These are phyloP conservation scores for Microtus montanus DNA, from an alignment of 2,113 vertebrate genomes.

Conservation along the genomic window DNA sequence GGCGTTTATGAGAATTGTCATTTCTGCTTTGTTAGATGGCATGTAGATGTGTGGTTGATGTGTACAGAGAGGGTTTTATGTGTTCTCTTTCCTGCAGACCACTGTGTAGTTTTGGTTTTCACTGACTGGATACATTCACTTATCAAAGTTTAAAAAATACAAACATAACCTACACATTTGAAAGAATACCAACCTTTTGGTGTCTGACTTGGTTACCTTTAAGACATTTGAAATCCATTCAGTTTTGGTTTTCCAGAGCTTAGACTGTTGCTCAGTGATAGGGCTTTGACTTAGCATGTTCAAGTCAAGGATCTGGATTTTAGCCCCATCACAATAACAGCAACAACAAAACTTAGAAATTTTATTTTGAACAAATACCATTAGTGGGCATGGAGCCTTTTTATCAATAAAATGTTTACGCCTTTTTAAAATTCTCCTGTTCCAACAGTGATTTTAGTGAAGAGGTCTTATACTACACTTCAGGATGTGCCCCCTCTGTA, in stretches of 20 bases:
- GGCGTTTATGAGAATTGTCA: not conserved
- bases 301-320: not conserved
- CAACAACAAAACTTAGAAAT: not conserved
- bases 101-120: not conserved
- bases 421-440: conserved; percentile 75
- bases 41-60: not conserved
- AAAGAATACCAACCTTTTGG: conserved; percentile 43
- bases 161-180: not conserved
- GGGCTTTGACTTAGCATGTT: not conserved
- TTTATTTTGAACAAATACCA: not conserved
- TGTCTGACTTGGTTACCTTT: conserved; percentile 47
- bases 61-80: not conserved
- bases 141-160: not conserved
- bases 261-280: not conserved
- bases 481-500: conserved; percentile 95
- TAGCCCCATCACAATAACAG: not conserved
- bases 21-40: not conserved
- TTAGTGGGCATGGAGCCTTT: not conserved
- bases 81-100: not conserved
- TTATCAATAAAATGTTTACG: conserved; percentile 34
- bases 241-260: not conserved
- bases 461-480: conserved; percentile 96
- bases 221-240: conserved; percentile 48
- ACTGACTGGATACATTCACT: not conserved
- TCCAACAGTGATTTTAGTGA: conserved; percentile 95